Percentiles rank a stretch among this genome's conserved stretches.
phyloP scores from a whole-genome alignment of 2,113 vertebrate genomes.

The Brienomyrus longianalis region DNA sequence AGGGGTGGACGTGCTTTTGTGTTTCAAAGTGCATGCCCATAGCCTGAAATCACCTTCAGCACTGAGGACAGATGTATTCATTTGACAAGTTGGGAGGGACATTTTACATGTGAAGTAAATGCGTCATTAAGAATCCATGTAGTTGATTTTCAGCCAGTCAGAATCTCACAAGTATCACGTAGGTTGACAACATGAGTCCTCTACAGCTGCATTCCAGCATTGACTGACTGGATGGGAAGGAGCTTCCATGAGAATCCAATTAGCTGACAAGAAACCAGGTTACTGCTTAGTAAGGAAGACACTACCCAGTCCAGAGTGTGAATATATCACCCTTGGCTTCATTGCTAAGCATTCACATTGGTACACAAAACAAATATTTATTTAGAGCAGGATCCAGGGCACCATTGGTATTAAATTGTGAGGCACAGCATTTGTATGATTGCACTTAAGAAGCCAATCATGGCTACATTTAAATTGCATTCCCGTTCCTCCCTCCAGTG shows the following conservation, averaged over 20 bases:
- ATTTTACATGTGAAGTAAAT: conserved; percentile 5
- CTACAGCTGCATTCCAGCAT: background rate
- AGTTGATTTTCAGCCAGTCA: conserved; percentile 23
- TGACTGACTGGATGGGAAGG: background rate
- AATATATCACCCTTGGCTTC: background rate
- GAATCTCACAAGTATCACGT: conserved; percentile 18
- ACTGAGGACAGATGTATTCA: conserved; percentile 57
- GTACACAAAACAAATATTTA: conserved; percentile 8
- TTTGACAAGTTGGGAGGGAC: conserved; percentile 57
- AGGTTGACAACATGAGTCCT: background rate
- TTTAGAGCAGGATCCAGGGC: background rate
- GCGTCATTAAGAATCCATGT: conserved; percentile 8
- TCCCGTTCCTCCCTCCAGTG: background rate
- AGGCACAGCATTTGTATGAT: background rate
- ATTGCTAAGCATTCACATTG: background rate
- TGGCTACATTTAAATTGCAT: conserved; percentile 15
- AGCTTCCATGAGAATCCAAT: background rate
- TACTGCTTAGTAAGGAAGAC: background rate
- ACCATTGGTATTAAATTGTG: background rate
- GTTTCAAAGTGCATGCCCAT: conserved; percentile 49
- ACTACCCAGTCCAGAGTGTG: background rate
- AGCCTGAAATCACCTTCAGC: conserved; percentile 48
- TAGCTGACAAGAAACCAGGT: background rate
- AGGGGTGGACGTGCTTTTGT: conserved; percentile 47
- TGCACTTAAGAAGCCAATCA: conserved; percentile 14